Conservation (phyloP, 2,888 invertebrate species). For the Tryphoninae sp. region DNA sequence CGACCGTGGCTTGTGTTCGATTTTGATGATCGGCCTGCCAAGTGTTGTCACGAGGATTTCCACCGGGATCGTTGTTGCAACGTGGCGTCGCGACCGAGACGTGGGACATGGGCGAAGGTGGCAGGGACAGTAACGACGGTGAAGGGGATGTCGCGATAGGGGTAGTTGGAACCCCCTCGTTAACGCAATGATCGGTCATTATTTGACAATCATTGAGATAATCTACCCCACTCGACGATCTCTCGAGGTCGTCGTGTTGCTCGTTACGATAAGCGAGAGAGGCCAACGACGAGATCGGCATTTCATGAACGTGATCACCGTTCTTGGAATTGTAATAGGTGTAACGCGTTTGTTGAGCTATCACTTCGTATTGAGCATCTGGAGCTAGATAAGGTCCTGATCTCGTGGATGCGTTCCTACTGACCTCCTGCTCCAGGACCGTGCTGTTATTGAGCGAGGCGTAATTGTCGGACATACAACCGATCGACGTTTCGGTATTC, state of each 20-base stretch:
- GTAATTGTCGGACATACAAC: constrained; percentile 74
- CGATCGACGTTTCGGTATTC: constrained; percentile 76
- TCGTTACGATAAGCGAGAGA: constrained; percentile 65
- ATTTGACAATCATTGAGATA: constrained; percentile 75
- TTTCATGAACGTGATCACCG: constrained; percentile 74
- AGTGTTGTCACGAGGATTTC: constrained; percentile 84
- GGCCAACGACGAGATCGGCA: constrained; percentile 66
- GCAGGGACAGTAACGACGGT: constrained; percentile 12
- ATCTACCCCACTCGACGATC: constrained; percentile 43
- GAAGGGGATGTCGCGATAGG: constrained; percentile 31
- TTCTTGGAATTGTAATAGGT: constrained; percentile 74
- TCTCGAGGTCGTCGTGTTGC: constrained; percentile 78
- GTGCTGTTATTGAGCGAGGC: constrained; percentile 73
- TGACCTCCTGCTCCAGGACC: constrained; percentile 73
- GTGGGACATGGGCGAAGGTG: constrained; percentile 33
- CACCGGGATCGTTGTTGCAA: constrained; percentile 37
- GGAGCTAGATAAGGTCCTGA: constrained; percentile 83
- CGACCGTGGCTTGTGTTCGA: constrained; percentile 72
- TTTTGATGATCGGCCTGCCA: constrained; percentile 86
- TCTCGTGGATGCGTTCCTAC: constrained; percentile 73
- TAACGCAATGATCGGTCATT: constrained; percentile 45
- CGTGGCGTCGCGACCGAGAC: constrained; percentile 19
- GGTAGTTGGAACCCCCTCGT: constrained; percentile 10
- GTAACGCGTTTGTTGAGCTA: constrained; percentile 80
- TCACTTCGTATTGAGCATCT: constrained; percentile 86